Base-by-base conservation (phyloP, 1,140 invertebrate species). In the Harlomillsia oculata region DNA sequence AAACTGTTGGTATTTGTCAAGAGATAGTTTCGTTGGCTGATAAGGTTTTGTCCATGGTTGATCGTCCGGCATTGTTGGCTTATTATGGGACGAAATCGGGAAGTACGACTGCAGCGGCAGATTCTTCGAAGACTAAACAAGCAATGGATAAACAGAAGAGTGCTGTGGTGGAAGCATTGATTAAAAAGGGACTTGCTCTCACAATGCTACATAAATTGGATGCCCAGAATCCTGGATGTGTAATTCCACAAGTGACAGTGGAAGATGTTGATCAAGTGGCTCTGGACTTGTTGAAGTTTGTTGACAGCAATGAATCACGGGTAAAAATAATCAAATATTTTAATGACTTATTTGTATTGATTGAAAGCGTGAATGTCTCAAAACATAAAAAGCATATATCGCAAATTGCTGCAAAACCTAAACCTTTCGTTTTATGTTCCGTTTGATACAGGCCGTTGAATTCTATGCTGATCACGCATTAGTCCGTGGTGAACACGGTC, bases 381-480 rank as follows among this genome's bases (percentile, higher is more conserved):
- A 34, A 39, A 37, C 16, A 59, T 55, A 61, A 30, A 43, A 53
- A 62, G 48, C 36, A 44, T 49, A 58, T 64, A 41, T 53, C 59
- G 37, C 41, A 48, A 55, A 55, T 57, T 53, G n/a, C n/a, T n/a
- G n/a, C n/a, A n/a, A n/a, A n/a, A n/a, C n/a, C n/a, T n/a, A n/a
- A n/a, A n/a, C n/a, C n/a, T n/a, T n/a, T n/a, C n/a, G n/a, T n/a
- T n/a, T n/a, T n/a, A n/a, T n/a, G n/a, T n/a, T n/a, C 30, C 29
- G 44, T 20, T 60, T 54, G 54, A 50, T 67, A 21, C 67, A 86
- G 79, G 78, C 82, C 6, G 74, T 85, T 26, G 77, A 81, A 62
- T 86, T 93, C 67, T 77, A 80, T 5, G 72, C 90, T 28, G 89
- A 85, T 81, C 86, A 95, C 69, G 82, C 85, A 14, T 78, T 82